Conservation (phyloP, 2,113 vertebrate species). For the Aviceda subcristata region DNA sequence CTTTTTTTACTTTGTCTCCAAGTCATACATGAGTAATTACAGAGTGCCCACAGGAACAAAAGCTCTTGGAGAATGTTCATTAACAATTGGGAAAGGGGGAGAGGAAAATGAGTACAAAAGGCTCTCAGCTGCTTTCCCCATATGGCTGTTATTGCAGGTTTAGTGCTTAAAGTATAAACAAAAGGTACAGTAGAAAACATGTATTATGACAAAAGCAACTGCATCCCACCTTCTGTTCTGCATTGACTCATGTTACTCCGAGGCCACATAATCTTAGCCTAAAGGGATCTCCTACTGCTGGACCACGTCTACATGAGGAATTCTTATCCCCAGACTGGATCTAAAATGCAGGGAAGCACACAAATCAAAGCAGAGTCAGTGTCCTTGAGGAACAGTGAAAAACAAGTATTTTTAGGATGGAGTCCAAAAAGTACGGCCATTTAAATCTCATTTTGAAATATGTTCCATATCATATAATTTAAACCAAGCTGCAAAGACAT, state of each 20-base stretch:
- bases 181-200: neutral
- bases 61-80: neutral
- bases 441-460: neutral
- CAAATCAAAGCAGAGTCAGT: neutral
- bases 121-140: neutral
- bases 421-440: accelerated
- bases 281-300: neutral
- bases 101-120: neutral
- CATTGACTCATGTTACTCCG: neutral
- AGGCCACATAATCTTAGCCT: neutral
- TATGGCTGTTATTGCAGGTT: neutral
- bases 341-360: neutral
- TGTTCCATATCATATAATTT: neutral
- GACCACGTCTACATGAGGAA: accelerated
- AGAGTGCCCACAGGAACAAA: neutral
- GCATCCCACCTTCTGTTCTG: neutral
- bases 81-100: neutral
- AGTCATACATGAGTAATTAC: neutral
- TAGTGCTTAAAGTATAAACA: neutral
- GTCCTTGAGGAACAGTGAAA: neutral
- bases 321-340: neutral
- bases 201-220: neutral
- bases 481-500: neutral
- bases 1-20: neutral
- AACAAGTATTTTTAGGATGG: neutral